Percentiles rank a stretch among this genome's conserved stretches.
phyloP scores from a whole-genome alignment of 2,797 vertebrate genomes.

The Atherinosoma microstoma region DNA sequence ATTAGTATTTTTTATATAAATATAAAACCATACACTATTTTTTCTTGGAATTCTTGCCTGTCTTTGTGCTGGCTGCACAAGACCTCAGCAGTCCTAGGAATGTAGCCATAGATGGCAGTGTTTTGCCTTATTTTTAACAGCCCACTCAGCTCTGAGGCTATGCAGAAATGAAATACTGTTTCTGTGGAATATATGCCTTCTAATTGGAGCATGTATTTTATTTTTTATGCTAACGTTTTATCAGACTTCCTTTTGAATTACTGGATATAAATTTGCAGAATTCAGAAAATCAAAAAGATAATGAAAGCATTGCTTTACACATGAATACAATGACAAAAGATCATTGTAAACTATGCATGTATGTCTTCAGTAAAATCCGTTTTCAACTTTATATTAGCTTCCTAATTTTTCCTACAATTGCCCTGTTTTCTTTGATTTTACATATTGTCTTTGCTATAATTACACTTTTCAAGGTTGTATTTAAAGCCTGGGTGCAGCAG shows the following conservation, averaged over 20 bases:
- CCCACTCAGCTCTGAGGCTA: constrained; percentile 61
- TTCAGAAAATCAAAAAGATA: background rate
- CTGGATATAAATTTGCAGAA: constrained; percentile 15
- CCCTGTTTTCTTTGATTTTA: background rate
- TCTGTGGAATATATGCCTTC: constrained; percentile 39
- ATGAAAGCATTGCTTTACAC: background rate
- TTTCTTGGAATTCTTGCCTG: constrained; percentile 63
- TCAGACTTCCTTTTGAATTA: constrained; percentile 21
- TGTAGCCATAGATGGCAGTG: constrained; percentile 87
- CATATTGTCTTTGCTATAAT: background rate
- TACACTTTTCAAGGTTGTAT: background rate
- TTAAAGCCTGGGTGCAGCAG: background rate
- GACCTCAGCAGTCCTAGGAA: constrained; percentile 80
- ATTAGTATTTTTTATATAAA: constrained; percentile 75
- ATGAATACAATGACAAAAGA: background rate
- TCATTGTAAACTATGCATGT: background rate
- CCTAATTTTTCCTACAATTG: background rate
- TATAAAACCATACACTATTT: constrained; percentile 54
- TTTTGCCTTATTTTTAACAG: constrained; percentile 84
- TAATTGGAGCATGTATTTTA: constrained; percentile 29
- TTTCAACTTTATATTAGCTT: constrained; percentile 9
- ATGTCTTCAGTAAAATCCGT: background rate
- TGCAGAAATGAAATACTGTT: constrained; percentile 50
- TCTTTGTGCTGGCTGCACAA: constrained; percentile 76
- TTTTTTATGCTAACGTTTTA: constrained; percentile 20